Evolutionary conservation across 2,888 invertebrate genomes (phyloP).

Genomic region (Limnephilus auricula): DNA sequence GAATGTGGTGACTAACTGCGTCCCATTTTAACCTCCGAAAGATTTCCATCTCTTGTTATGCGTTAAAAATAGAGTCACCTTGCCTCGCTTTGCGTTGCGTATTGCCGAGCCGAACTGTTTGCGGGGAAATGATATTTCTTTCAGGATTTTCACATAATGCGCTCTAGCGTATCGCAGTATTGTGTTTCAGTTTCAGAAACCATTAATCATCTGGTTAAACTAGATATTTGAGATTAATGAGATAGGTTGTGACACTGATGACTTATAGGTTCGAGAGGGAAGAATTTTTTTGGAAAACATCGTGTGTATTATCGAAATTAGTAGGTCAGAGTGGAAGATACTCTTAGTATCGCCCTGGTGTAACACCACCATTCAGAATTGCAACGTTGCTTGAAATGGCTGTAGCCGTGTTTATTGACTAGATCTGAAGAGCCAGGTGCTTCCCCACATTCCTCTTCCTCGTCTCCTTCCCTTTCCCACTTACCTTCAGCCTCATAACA

Average conservation of each 20-base stretch:
- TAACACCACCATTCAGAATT: no score
- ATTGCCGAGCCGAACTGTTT: background rate
- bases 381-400: no score
- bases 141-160: background rate
- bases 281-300: background rate
- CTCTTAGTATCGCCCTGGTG: no score
- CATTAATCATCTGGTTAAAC: background rate
- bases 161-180: background rate
- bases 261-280: background rate
- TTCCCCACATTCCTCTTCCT: no score
- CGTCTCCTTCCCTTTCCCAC: no score
- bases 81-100: conserved; percentile 37
- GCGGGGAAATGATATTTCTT: background rate
- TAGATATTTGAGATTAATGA: background rate
- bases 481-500: no score
- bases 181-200: background rate
- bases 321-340: no score
- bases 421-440: no score
- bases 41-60: conserved; percentile 62
- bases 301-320: background rate
- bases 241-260: background rate
- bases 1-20: conserved; percentile 52
- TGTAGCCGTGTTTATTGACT: no score
- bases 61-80: conserved; percentile 60
- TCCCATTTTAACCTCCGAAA: conserved; percentile 58